Evolutionary conservation across 2,797 vertebrate species (phyloP).

Genomic region (Buceros bicornis): DNA sequence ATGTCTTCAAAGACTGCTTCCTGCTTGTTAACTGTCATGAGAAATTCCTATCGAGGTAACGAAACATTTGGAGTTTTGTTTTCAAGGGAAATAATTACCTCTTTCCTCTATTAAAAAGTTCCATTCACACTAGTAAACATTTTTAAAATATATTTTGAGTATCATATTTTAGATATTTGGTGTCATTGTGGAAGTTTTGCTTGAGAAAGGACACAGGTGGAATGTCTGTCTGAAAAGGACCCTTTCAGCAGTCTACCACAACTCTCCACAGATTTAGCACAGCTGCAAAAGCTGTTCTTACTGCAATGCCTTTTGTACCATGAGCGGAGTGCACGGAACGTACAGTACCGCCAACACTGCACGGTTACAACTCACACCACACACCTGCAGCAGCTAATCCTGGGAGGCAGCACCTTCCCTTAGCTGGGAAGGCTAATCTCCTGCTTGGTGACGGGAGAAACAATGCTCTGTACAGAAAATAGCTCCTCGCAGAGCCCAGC

Average conservation of each 20-base stretch:
- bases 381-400: background rate
- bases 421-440: background rate
- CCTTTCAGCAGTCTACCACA: background rate
- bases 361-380: background rate
- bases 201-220: background rate
- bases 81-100: background rate
- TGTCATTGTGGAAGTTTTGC: background rate
- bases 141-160: background rate
- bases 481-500: background rate
- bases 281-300: background rate
- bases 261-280: background rate
- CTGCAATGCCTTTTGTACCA: background rate
- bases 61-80: background rate
- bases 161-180: background rate
- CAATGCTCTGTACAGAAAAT: background rate
- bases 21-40: background rate
- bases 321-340: rapidly evolving
- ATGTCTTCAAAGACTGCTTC: background rate
- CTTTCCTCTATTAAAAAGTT: background rate
- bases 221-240: rapidly evolving
- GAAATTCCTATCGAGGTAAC: background rate
- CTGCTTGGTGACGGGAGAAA: background rate
- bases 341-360: background rate
- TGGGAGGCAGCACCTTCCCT: background rate
- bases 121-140: background rate